Base-by-base conservation (phyloP, 2,888 invertebrate genomes). In the Spodoptera picta region DNA sequence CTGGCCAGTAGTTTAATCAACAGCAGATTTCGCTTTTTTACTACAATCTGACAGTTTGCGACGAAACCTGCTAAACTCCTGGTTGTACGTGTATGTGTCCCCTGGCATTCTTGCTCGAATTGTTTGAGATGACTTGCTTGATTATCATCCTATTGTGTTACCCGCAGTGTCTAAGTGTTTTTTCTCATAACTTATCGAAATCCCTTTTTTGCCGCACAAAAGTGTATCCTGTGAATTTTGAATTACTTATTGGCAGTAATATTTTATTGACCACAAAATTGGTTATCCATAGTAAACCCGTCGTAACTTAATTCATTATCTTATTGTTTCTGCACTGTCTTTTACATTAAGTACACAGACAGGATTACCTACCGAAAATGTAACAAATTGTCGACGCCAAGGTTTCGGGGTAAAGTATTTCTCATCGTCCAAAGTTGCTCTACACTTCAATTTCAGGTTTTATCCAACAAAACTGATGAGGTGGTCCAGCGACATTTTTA, bases 1-100 rank as follows among this genome's bases (percentile, higher is more conserved):
- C 64, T 71, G 73, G 73, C 75, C 70, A 73, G 73, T 79, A 79
- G 82, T 63, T 79, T 69, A 49, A 59, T 65, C 66, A 64, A 62
- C 62, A 60, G 60, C 72, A 73, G 62, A 72, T 68, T 71, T 71
- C 54, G 68, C 74, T 73, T 75, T 71, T 69, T 48, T 36, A 43
- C 65, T 44, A 56, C 48, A 49, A 36, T 36, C 6, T 59, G 27
- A 55, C 54, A 64, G 51, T 69, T 49, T 75, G 47, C 65, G 60
- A 45, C n/a, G 19, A 61, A 51, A 46, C 70, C 65, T 67, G 68
- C 74, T 71, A 73, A 57, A 50, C 41, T 44, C 74, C 73, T 51
- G 42, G 55, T 63, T 73, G 53, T 60, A 65, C 60, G 42, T 74
- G 56, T 60, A 52, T 70, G 62, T 67, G 48, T 49, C 56, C 50